Percentiles rank a stretch among this genome's conserved stretches.
These are phyloP conservation scores for Phrynocephalus vlangalii DNA, from an alignment of 2,797 vertebrate genomes.

Conservation along the genomic window DNA sequence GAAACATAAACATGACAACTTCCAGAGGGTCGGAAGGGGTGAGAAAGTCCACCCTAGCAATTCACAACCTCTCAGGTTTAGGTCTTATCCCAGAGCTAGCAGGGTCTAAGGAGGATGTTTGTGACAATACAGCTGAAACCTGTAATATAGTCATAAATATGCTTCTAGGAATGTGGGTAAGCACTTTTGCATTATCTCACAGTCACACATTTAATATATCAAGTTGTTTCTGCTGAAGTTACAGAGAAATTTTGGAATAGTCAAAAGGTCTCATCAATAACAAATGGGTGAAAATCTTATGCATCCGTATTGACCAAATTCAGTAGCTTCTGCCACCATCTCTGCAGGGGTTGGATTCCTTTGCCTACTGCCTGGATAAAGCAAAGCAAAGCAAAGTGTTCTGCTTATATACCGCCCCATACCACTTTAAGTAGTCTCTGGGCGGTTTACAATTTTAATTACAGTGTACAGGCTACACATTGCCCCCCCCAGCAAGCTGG, in stretches of 20 bases:
- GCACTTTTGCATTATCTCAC: not conserved
- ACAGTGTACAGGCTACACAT: no score
- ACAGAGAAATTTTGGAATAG: not conserved
- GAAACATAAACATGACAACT: constrained; percentile 60
- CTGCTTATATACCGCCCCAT: no score
- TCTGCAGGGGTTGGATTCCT: no score
- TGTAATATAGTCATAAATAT: not conserved
- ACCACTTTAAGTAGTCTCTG: no score
- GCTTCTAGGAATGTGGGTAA: not conserved
- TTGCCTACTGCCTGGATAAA: no score
- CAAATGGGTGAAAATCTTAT: not conserved
- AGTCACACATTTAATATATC: not conserved
- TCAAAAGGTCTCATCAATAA: not conserved
- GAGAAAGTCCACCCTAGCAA: constrained; percentile 43
- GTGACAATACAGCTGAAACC: not conserved
- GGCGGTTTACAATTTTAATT: no score
- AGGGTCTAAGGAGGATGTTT: not conserved
- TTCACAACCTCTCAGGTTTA: constrained; percentile 5
- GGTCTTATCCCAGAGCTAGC: not conserved
- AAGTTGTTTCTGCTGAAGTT: not conserved
- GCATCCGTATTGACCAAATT: no score
- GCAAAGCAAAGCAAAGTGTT: no score
- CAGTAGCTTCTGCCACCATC: no score
- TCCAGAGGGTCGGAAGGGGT: constrained; percentile 19
- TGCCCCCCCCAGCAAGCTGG: no score